Base-by-base conservation (phyloP, 2,888 invertebrate genomes). In the Rhagium mordax region DNA sequence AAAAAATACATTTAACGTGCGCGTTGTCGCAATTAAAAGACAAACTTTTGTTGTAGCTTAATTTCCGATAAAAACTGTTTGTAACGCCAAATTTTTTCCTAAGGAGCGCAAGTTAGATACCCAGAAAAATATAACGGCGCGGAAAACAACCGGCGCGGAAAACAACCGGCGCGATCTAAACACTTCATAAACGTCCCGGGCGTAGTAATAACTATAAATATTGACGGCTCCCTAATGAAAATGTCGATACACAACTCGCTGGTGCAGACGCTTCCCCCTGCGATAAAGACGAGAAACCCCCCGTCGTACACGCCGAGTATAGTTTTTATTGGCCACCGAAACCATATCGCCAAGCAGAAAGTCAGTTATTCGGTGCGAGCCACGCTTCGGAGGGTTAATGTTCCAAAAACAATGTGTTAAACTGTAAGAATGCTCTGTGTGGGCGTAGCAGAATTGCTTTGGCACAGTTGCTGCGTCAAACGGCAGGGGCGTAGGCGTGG, bases 331-430 rank as follows among this genome's bases (percentile, higher is more conserved):
- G 13, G 13, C 18, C 20, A 18, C 18, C 18, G 51, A 51, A 51
- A 51, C 51, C 51, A 51, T 51, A 51, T 20, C 20, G 51, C 18
- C 6, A 41, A 16, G 33, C 29, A 33, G 33, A 33, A 33, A 33
- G 59, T 10, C 13, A 16, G 18, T 60, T 33, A 29, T 60, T 33
- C 18, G 33, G 16, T 33, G 18, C 18, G 59, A 1, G 13, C 29
- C 59, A 60, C 65, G 55, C 53, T 65, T 53, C 41, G 47, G 49
- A 33, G 70, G 70, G 70, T 70, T 70, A 70, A 70, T 61, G 70
- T 70, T 69, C 60, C 59, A 61, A 59, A 61, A 69, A 69, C 69
- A 69, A 69, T 60, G 69, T 69, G 51, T 51, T 48, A 53, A 60
- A 69, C 48, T 69, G 60, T 61, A 51, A 60, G 69, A 60, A 60